These are phyloP conservation scores for Aegypius monachus DNA, from an alignment of 2,113 vertebrate species.

Conservation along the genomic window DNA sequence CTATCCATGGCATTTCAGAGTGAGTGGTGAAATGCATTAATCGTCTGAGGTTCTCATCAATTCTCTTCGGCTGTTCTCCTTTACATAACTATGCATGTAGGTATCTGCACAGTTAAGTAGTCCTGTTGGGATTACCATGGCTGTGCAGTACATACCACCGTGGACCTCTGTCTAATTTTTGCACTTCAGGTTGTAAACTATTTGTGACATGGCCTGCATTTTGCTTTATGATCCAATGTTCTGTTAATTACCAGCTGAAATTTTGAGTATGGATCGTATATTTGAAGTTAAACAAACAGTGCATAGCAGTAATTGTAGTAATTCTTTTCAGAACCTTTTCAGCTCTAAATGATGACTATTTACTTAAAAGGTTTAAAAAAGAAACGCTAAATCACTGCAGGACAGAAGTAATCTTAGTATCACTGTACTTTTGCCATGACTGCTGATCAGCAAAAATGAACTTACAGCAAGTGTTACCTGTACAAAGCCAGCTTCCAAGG, in stretches of 20 bases:
- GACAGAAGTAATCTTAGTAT: background rate
- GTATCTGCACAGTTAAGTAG: background rate
- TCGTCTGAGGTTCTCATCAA: background rate
- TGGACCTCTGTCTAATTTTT: background rate
- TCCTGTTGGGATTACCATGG: background rate
- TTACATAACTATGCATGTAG: accelerated
- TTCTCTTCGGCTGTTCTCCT: accelerated
- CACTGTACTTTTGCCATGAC: background rate
- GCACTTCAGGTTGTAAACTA: background rate
- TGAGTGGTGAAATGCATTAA: background rate
- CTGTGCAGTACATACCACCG: background rate
- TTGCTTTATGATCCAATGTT: background rate
- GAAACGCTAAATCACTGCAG: background rate
- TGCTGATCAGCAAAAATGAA: background rate
- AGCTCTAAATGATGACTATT: background rate
- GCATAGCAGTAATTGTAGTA: background rate
- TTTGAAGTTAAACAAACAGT: background rate
- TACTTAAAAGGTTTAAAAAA: background rate
- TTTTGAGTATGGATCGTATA: background rate
- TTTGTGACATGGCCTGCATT: background rate
- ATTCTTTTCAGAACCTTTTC: background rate
- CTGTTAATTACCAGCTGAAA: background rate
- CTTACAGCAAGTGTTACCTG: background rate
- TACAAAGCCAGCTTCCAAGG: background rate
- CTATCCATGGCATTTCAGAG: background rate